A percentile compares a stretch with the other conserved stretches of the same genome.
These are phyloP conservation scores for Styela plicata DNA, from an alignment of 23 tunicate genomes.

Conservation along the genomic window DNA sequence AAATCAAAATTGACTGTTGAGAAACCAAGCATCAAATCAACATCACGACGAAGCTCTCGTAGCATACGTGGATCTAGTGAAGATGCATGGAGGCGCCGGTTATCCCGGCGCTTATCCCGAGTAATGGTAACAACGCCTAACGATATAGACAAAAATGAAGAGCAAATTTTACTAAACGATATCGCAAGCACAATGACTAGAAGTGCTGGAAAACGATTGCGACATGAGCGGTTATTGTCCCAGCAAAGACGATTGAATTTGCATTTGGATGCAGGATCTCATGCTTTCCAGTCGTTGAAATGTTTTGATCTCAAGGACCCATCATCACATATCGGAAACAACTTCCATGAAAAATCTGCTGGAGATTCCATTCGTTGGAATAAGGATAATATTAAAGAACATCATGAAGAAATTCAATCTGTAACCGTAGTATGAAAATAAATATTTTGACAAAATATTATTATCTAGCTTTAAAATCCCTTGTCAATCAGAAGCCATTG, in stretches of 20 bases:
- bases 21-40: neutral
- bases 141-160: conserved; percentile 45
- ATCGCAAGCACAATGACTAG: conserved; percentile 63
- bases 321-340: neutral
- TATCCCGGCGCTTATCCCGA: conserved; percentile 70
- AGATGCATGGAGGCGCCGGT: conserved; percentile 60
- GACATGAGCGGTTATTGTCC: conserved; percentile 71
- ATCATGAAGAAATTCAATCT: neutral
- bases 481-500: neutral
- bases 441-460: too few relatives aligned
- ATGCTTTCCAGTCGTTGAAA: conserved; percentile 73
- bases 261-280: conserved; percentile 62
- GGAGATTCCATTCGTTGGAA: neutral
- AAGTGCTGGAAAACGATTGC: conserved; percentile 84
- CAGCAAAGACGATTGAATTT: conserved; percentile 55
- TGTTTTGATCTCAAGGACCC: conserved; percentile 63
- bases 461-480: too few relatives aligned
- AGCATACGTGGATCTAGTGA: conserved; percentile 19
- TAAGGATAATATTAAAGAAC: neutral
- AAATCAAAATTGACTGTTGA: neutral
- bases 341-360: neutral
- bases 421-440: too few relatives aligned
- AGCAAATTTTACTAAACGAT: conserved; percentile 55
- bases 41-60: conserved; percentile 3
- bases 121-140: conserved; percentile 10